phyloP scores from a whole-genome alignment of 2,888 invertebrate genomes.

The Crematogaster levior region DNA sequence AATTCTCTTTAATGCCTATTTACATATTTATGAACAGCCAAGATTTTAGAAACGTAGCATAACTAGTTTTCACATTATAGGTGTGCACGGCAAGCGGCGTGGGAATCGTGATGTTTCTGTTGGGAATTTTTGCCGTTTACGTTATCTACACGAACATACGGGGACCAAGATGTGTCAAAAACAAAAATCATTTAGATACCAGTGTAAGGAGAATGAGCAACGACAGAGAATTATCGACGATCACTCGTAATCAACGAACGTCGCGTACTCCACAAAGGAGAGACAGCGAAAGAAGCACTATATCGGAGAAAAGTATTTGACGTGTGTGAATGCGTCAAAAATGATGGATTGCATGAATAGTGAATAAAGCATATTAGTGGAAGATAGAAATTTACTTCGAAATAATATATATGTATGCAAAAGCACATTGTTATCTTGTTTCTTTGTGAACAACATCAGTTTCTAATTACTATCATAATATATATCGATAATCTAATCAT shows the following conservation, averaged over 20 bases:
- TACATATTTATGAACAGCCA: not conserved
- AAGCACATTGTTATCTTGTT: not conserved
- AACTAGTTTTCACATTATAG: slow-evolving; percentile 62
- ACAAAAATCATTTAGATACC: slow-evolving; percentile 73
- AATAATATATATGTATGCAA: not conserved
- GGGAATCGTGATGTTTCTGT: slow-evolving; percentile 82
- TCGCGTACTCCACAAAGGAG: slow-evolving; percentile 74
- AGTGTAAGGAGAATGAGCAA: slow-evolving; percentile 80
- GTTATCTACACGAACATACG: slow-evolving; percentile 81
- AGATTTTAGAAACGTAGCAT: not conserved
- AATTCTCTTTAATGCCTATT: not conserved
- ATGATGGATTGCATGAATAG: not conserved
- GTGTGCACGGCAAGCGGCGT: slow-evolving; percentile 82
- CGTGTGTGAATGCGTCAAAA: not conserved
- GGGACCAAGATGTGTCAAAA: slow-evolving; percentile 76
- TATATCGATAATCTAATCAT: not conserved
- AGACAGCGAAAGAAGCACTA: slow-evolving; percentile 79
- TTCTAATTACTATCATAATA: not conserved
- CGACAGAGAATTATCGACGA: slow-evolving; percentile 74
- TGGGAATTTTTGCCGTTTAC: slow-evolving; percentile 83
- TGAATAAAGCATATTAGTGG: not conserved
- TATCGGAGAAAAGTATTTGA: slow-evolving; percentile 83
- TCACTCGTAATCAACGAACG: slow-evolving; percentile 57
- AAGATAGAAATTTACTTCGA: slow-evolving; percentile 9
- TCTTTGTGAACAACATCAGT: not conserved